These are phyloP conservation scores for Laothoe populi DNA, from an alignment of 2,888 invertebrate species.

Conservation along the genomic window DNA sequence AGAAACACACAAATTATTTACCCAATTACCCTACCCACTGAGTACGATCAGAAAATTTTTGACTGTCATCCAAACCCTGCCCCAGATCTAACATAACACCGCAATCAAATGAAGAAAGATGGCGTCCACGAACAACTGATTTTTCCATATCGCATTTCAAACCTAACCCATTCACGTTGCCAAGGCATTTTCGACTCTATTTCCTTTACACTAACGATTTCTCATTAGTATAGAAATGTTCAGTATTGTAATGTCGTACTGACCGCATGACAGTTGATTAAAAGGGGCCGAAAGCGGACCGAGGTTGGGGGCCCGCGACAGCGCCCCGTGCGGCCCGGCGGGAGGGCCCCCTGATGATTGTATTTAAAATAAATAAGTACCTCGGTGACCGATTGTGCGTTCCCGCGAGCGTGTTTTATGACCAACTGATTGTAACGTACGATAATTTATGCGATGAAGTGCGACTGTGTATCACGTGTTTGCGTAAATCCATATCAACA, in stretches of 20 bases:
- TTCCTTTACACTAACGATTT: background rate
- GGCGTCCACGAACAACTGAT: slow-evolving; percentile 55
- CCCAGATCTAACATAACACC: slow-evolving; percentile 69
- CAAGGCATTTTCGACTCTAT: slow-evolving; percentile 42
- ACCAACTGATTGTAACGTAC: slow-evolving; percentile 55
- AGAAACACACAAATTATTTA: slow-evolving; percentile 17
- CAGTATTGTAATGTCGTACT: slow-evolving; percentile 60
- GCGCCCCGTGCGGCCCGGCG: slow-evolving; percentile 75
- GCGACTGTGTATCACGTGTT: slow-evolving; percentile 26
- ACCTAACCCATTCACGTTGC: slow-evolving; percentile 31
- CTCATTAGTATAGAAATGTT: slow-evolving; percentile 32
- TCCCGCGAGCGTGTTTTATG: slow-evolving; percentile 67
- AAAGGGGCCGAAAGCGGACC: slow-evolving; percentile 80
- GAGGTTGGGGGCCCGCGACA: slow-evolving; percentile 82
- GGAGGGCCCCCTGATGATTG: slow-evolving; percentile 83
- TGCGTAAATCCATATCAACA: slow-evolving; percentile 28
- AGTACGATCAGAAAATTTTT: slow-evolving; percentile 33
- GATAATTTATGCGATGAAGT: slow-evolving; percentile 59
- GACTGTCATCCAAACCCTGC: slow-evolving; percentile 60
- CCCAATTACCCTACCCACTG: slow-evolving; percentile 26
- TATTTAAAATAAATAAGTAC: slow-evolving; percentile 85
- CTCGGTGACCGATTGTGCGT: slow-evolving; percentile 83
- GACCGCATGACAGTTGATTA: slow-evolving; percentile 83
- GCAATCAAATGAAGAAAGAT: slow-evolving; percentile 75
- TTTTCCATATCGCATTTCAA: slow-evolving; percentile 48